Base-by-base conservation (phyloP, 2,888 invertebrate genomes). In the Phasia obesa region DNA sequence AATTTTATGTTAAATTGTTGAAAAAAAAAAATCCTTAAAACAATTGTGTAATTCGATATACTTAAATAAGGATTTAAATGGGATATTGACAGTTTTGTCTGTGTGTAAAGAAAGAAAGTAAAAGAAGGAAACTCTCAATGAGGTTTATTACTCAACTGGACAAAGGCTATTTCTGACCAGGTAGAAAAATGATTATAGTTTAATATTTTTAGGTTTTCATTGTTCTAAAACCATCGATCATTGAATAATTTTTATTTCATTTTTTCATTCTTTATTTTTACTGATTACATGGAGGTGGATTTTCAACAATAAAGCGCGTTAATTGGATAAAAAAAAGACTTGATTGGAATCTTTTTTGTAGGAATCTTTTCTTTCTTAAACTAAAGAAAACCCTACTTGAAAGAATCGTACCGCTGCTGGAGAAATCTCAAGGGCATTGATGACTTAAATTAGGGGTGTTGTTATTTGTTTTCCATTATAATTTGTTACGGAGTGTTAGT, bases 261-360 rank as follows among this genome's bases (percentile, higher is more conserved):
- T 51, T 21, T 62, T 44, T 44, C 1, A 25, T 59, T 51, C 49
- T 53, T 55, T 21, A 47, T 38, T 49, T 67, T 51, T 44, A 57
- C 71, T 65, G 71, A 78, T 78, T 78, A 64, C 47, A 82, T 74
- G 77, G 62, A 82, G 77, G 78, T 74, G 82, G 82, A 57, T 74
- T 64, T 64, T 44, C 42, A 51, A 69, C 59, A 82, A 82, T 55
- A 69, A 69, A 74, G 31, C 42, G 78, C 73, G 74, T 78, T 82
- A 82, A 82, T 82, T 82, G 69, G 73, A 78, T 82, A 64, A 31
- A 62, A 31, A 62, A 42, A 23, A 31, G 49, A 71, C 27, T 71
- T 71, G 49, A 64, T 71, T 64, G 27, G 51, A 23, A 67, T 65
- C 65, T 65, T 57, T 51, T 49, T 65, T 35, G 13, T 44, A 4